A percentile compares a stretch with the other conserved stretches of the same genome.
Conservation (phyloP, 2,888 invertebrate genomes). For the Nephrotoma flavescens region DNA sequence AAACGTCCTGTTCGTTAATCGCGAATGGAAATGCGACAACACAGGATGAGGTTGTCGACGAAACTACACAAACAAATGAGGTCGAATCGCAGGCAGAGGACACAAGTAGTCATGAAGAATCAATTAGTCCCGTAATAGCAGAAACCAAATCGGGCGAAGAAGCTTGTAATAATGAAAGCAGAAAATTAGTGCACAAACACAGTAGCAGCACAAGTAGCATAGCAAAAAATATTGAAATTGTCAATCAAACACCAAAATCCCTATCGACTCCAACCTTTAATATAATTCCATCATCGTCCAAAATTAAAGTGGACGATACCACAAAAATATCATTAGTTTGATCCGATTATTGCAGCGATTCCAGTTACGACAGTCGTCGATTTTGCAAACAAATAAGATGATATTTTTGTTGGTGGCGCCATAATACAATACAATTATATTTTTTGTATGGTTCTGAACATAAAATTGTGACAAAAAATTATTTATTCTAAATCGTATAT, state of each 20-base stretch:
- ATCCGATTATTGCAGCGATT: background rate
- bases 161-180: background rate
- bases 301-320: background rate
- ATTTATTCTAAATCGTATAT: background rate
- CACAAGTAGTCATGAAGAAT: background rate
- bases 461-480: background rate
- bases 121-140: background rate
- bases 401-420: background rate
- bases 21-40: background rate
- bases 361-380: background rate
- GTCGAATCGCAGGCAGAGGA: background rate
- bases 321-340: background rate
- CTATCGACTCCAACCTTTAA: background rate
- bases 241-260: background rate
- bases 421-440: background rate
- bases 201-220: background rate
- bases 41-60: background rate
- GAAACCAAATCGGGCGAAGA: background rate
- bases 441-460: background rate
- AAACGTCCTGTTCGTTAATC: slow-evolving; percentile 11
- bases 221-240: background rate
- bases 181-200: background rate
- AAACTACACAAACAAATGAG: background rate
- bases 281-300: background rate
- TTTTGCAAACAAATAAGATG: background rate